Base-by-base conservation (phyloP, 2,113 vertebrate species). In the Nettapus auritus region DNA sequence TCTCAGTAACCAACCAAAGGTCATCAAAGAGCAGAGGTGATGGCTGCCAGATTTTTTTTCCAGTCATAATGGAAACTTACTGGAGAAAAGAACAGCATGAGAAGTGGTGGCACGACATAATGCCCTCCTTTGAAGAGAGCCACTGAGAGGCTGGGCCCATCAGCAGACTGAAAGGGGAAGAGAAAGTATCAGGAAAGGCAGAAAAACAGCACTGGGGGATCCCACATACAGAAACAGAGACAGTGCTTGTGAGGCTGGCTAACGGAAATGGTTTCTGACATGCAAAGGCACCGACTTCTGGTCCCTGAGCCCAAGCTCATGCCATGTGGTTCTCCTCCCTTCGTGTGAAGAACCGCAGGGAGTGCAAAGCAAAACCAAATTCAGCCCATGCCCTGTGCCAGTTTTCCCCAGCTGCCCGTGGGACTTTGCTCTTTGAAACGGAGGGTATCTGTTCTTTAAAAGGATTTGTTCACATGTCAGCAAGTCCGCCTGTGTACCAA, bases 401-500 rank as follows among this genome's bases (percentile, higher is more conserved):
- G 95, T 7, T 33, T 44, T 52, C 86, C 70, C 83, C 81, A 64
- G 83, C 90, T 89, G 93, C 94, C 86, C 1, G 2, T 42, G 92
- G 91, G 95, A 79, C 42, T 74, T 28, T 82, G 88, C 86, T 89
- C 82, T 97, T 94, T 94, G 93, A 84, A 91, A 80, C 0, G 8
- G 29, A 87, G 89, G 82, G 55, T 82, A 91, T 95, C 96, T 96
- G 88, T 56, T 93, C 91, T 95, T 88, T 69, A 57, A 15, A 88
- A 82, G 92, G 48, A 94, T 73, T 33, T 96, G 96, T 95, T 95
- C 94, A 84, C 94, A 95, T 93, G 96, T 93, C 96, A 96, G 88
- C 88, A 82, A 82, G n/a, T 75, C 81, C 3, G 36, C 11, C 82
- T 73, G 75, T 9, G 83, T 40, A 88, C 81, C 79, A 77, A n/a